Conservation (phyloP, 2,888 invertebrate species). For the Gnatocerus cornutus region DNA sequence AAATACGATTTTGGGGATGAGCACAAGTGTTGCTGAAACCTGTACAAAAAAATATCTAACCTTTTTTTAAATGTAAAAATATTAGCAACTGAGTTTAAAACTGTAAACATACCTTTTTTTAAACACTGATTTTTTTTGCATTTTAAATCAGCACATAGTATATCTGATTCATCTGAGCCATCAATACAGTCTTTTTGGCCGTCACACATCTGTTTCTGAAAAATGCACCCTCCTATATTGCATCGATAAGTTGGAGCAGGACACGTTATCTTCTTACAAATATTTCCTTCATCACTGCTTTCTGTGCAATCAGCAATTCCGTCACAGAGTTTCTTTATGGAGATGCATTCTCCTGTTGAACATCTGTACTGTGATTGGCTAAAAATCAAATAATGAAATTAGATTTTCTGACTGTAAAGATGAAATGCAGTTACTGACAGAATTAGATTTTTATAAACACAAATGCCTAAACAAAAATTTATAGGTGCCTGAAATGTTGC, state of each 20-base stretch:
- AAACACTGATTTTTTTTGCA: not conserved
- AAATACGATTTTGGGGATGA: no score
- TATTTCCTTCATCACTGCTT: constrained; percentile 18
- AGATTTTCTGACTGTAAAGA: no score
- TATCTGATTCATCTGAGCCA: constrained; percentile 36
- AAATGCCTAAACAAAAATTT: no score
- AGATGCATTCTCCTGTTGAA: constrained; percentile 28
- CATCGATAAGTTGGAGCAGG: constrained; percentile 25
- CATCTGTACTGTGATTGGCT: constrained; percentile 26
- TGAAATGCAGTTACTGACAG: no score
- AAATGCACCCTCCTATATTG: constrained; percentile 29
- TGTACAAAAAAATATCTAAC: no score
- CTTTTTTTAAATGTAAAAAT: no score
- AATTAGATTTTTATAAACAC: no score
- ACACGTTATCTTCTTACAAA: constrained; percentile 19
- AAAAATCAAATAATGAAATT: constrained; percentile 5
- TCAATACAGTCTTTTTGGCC: constrained; percentile 30
- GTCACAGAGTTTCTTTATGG: constrained; percentile 24
- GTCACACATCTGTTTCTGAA: constrained; percentile 24
- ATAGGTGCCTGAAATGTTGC: no score
- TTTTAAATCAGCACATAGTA: constrained; percentile 5
- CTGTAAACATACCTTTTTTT: constrained; percentile 38
- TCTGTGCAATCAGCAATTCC: constrained; percentile 23
- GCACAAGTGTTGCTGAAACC: no score
- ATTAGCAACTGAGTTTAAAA: no score